These are phyloP conservation scores for Enteromius afrohamiltoni DNA, from an alignment of 2,797 vertebrate species.

Conservation along the genomic window DNA sequence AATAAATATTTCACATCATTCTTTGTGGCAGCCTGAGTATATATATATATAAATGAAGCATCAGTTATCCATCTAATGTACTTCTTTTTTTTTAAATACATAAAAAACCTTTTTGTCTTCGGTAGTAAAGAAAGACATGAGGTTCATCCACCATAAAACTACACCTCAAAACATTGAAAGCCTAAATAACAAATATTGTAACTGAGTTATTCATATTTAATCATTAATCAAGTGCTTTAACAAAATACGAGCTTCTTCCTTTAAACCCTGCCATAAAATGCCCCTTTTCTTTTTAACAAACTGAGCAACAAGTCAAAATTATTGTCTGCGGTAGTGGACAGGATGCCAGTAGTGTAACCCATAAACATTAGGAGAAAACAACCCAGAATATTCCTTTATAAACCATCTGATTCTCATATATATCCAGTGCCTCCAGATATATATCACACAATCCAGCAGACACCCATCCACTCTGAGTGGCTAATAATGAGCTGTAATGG, in stretches of 20 bases:
- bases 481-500: conserved; percentile 38
- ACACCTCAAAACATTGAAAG: not conserved
- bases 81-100: too few relatives aligned
- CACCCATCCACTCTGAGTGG: conserved; percentile 2
- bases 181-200: not conserved
- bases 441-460: not conserved
- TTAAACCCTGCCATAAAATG: not conserved
- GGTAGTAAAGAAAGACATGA: not conserved
- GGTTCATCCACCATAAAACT: not conserved
- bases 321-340: not conserved
- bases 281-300: not conserved
- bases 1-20: not conserved
- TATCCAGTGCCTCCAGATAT: not conserved
- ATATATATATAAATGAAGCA: not conserved
- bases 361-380: not conserved
- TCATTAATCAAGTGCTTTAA: not conserved
- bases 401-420: not conserved
- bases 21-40: not conserved
- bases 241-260: not conserved
- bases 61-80: not conserved
- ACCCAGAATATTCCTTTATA: not conserved
- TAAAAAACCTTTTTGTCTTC: not conserved
- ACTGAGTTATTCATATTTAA: not conserved
- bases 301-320: not conserved
- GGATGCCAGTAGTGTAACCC: not conserved